A percentile compares a stretch with the other conserved stretches of the same genome.
Evolutionary conservation across 37 sponge, comb jelly and placozoan genomes (phyloP).

Genomic region (Oopsacas minuta): DNA sequence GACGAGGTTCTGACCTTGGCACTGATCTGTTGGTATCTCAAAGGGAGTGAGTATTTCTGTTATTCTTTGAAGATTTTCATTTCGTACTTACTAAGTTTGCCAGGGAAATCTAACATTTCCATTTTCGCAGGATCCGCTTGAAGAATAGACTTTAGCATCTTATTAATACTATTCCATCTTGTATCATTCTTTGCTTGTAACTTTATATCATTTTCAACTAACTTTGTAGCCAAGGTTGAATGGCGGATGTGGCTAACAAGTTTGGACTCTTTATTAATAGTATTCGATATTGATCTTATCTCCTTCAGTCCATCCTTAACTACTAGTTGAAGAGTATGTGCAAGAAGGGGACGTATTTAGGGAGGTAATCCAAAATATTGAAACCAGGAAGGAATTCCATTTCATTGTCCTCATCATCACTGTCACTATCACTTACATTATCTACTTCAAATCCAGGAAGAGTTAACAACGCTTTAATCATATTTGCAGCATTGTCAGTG

Average conservation of each 20-base stretch:
- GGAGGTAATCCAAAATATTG: no score
- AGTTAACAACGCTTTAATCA: constrained; percentile 18
- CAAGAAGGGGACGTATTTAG: no score
- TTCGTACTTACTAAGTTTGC: constrained; percentile 19
- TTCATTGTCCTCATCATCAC: no score
- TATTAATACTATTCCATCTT: constrained; percentile 5
- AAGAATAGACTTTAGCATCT: background rate
- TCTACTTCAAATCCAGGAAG: no score
- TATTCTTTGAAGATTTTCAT: background rate
- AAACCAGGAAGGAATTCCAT: no score
- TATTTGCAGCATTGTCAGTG: constrained; percentile 14
- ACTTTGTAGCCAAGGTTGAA: constrained; percentile 19
- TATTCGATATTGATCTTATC: no score
- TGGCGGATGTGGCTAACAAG: background rate
- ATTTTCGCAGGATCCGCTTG: background rate
- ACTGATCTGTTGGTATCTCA: constrained; percentile 14
- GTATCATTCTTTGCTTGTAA: no score
- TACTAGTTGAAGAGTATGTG: background rate
- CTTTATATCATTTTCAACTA: constrained; percentile 17
- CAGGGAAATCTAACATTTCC: constrained; percentile 15
- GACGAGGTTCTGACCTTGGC: constrained; percentile 21
- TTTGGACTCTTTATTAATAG: no score
- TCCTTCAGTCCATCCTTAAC: no score
- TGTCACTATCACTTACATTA: no score
- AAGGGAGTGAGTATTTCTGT: constrained; percentile 16